Conservation (phyloP, 2,797 vertebrate species). For the Xenopus petersii region DNA sequence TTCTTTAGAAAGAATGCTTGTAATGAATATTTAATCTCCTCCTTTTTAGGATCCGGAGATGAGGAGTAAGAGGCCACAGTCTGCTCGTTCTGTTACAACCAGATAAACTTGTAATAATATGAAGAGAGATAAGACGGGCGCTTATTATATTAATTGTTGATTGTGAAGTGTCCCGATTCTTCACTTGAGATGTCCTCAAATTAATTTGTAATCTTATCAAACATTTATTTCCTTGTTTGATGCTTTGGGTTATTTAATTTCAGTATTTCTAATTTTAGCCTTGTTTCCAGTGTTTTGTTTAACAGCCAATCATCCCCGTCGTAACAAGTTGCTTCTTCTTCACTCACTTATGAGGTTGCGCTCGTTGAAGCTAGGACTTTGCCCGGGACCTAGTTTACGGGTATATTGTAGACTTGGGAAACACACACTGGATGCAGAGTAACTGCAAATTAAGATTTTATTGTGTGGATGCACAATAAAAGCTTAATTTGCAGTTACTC, state of each 20-base stretch:
- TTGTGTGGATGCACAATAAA: no score
- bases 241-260: constrained; percentile 15
- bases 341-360: no score
- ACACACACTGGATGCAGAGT: no score
- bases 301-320: not conserved
- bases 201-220: constrained; percentile 58
- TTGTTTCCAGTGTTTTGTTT: not conserved
- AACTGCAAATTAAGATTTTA: no score
- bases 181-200: constrained; percentile 54
- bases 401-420: no score
- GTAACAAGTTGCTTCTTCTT: no score
- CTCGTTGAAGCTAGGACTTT: no score
- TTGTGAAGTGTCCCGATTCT: constrained; percentile 62
- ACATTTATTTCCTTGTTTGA: constrained; percentile 26
- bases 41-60: not conserved
- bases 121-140: constrained; percentile 57
- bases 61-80: constrained; percentile 22
- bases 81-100: constrained; percentile 60
- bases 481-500: no score
- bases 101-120: constrained; percentile 61
- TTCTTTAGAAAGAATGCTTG: not conserved
- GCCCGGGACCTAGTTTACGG: no score
- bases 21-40: constrained; percentile 6
- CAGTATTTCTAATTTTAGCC: constrained; percentile 8
- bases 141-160: constrained; percentile 65